phyloP scores from a whole-genome alignment of 2,113 vertebrate genomes.

The Aldabrachelys gigantea region DNA sequence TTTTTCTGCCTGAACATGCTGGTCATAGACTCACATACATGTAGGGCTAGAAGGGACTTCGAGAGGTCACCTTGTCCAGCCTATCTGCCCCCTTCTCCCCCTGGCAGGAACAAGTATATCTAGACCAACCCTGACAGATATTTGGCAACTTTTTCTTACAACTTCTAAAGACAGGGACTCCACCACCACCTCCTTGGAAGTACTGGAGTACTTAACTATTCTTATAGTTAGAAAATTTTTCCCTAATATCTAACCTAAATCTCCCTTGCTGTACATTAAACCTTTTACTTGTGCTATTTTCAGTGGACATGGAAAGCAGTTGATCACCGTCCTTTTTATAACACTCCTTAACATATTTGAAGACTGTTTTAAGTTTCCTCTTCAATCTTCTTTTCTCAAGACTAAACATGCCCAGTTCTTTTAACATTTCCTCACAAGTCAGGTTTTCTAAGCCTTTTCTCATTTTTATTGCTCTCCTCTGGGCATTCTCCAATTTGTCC shows the following conservation, averaged over 20 bases:
- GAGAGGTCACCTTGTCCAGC: background rate
- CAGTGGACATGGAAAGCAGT: background rate
- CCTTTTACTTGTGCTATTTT: background rate
- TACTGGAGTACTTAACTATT: background rate
- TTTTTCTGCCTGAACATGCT: background rate
- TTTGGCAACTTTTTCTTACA: background rate
- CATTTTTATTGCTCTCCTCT: background rate
- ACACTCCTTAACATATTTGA: background rate
- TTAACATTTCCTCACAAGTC: background rate
- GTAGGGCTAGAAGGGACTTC: background rate
- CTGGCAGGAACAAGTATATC: background rate
- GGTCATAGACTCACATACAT: background rate
- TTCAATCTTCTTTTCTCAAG: background rate
- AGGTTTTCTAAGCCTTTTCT: background rate
- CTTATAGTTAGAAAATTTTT: background rate
- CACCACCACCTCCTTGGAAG: background rate
- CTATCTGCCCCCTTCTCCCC: fast-evolving
- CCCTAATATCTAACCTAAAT: background rate
- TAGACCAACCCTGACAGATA: background rate
- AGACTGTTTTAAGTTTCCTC: background rate
- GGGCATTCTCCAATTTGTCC: background rate
- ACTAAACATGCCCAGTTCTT: background rate
- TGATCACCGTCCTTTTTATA: background rate
- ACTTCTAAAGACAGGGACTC: background rate
- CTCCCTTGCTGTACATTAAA: background rate